Evolutionary conservation across 2,888 invertebrate genomes (phyloP), one percentile per base, ranked within the genome.

Genomic region (Lampropteryx suffumata): DNA sequence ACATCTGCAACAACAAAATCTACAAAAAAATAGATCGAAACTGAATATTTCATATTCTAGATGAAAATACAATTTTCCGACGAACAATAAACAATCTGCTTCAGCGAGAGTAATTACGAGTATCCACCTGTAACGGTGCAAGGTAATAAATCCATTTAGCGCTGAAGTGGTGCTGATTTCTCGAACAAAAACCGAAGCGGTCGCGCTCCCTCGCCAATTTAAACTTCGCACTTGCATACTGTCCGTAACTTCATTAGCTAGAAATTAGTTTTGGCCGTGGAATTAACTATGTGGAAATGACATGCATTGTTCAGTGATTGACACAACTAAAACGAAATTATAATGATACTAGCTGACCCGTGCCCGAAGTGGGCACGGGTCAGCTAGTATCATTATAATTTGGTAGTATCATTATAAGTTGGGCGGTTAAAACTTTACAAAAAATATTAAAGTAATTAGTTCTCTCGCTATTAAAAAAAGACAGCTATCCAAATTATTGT

Each of bases 131-230:
- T 74, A 80, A 74, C 75, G 71, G 75, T 73, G 70, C 68, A 68
- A 55, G 69, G 81, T 76, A 79, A 86, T 86, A 86, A 87, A 87
- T 87, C 82, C 79, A 81, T 85, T 86, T 82, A 84, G 69, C 70
- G 62, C 64, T 84, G 84, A 85, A 85, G 79, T 77, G 74, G 73
- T 66, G 71, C 73, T 84, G 84, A 86, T 85, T 84, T 73, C 76
- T 74, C 76, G 65, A 65, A 80, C 83, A 82, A 84, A 80, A 82
- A 79, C 81, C 73, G 66, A 71, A 71, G 76, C 73, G 67, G 73
- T 68, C 60, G 68, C 71, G 71, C 71, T 71, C 73, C 71, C 69
- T 71, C 63, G 69, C 82, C 77, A 81, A 84, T 84, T 84, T 81
- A 81, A 83, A 83, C 76, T 84, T 82, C 73, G 69, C 74, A 75